Evolutionary conservation across 1,140 invertebrate species (phyloP), one percentile per base, ranked within the genome.

Genomic region (Cotesia vestalis): DNA sequence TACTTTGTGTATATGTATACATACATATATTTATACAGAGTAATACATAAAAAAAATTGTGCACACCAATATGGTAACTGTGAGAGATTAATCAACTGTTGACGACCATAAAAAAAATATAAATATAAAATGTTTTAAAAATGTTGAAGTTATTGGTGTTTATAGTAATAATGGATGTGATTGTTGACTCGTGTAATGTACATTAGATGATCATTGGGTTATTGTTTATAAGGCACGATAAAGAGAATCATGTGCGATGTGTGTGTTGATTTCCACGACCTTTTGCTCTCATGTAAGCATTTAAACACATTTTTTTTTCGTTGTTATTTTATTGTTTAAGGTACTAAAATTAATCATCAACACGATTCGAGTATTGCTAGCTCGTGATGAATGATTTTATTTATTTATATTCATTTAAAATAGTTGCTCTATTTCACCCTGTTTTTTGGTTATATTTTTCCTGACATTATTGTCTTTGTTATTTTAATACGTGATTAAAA

Each of bases 211-310:
- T 76, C 64, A 52, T 76, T 70, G 64, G 68, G 55, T 69, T 55
- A 63, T 75, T 76, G 74, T 76, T 74, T 51, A 46, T 46, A 46
- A 59, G 71, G 70, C 69, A 71, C 72, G 75, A 78, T 78, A 75
- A 55, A 77, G 74, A 60, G 59, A 83, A 86, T 78, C 85, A 93
- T 93, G 92, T 93, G 92, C 89, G 91, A 93, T 91, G 91, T 92
- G 88, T 93, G 92, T 88, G 91, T 90, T 76, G 91, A 93, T 85
- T 93, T 93, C 88, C 89, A 92, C 84, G 91, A 92, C 86, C 90
- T 93, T 87, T 89, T 93, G 86, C 87, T 91, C 82, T 90, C 91
- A 83, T 92, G 92, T 93, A 90, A 92, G 91, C 89, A 84, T 75
- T 63, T 40, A 60, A 17, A 66, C 66, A 51, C 74, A 78, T 79